Percentiles rank a stretch among this genome's conserved stretches.
Evolutionary conservation across 1,140 invertebrate genomes (phyloP).

Genomic region (fruit fly (Drosophila melanogaster)): DNA sequence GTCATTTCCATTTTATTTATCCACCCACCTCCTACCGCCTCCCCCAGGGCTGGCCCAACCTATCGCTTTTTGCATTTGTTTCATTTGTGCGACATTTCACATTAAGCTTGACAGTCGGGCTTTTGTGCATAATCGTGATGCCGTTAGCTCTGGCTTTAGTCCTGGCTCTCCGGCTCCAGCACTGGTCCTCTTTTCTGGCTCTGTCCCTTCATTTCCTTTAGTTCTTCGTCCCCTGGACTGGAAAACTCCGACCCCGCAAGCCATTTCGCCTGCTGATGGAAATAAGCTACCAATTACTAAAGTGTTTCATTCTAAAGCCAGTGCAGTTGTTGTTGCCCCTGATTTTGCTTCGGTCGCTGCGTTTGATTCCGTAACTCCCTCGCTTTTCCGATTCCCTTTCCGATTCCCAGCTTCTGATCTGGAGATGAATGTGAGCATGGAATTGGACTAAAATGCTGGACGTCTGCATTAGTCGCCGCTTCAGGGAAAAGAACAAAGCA

Average conservation of each 20-base stretch:
- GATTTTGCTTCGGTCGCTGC: constrained; percentile 30
- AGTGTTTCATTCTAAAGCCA: constrained; percentile 69
- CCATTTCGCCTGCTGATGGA: constrained; percentile 43
- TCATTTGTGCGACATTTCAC: constrained; percentile 75
- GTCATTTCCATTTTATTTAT: constrained; percentile 44
- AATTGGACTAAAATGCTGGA: constrained; percentile 22
- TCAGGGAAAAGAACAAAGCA: constrained; percentile 3
- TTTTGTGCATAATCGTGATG: constrained; percentile 79
- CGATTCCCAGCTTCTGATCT: constrained; percentile 16
- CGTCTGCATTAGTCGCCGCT: constrained; percentile 6
- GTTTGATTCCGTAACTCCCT: constrained; percentile 32
- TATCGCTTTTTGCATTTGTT: constrained; percentile 69
- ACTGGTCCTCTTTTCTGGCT: constrained; percentile 1
- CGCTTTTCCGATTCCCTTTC: background rate
- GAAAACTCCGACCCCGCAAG: background rate
- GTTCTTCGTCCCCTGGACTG: constrained; percentile 5
- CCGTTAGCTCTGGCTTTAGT: constrained; percentile 64
- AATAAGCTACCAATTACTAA: constrained; percentile 81
- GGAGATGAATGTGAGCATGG: constrained; percentile 8
- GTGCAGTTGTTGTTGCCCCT: constrained; percentile 30
- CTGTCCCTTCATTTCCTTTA: constrained; percentile 11
- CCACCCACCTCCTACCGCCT: background rate
- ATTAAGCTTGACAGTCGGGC: constrained; percentile 73
- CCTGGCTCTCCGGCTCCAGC: constrained; percentile 4
- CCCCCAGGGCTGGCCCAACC: background rate